Evolutionary conservation across 2,888 invertebrate genomes (phyloP).

Genomic region (Cylindroiulus punctatus): DNA sequence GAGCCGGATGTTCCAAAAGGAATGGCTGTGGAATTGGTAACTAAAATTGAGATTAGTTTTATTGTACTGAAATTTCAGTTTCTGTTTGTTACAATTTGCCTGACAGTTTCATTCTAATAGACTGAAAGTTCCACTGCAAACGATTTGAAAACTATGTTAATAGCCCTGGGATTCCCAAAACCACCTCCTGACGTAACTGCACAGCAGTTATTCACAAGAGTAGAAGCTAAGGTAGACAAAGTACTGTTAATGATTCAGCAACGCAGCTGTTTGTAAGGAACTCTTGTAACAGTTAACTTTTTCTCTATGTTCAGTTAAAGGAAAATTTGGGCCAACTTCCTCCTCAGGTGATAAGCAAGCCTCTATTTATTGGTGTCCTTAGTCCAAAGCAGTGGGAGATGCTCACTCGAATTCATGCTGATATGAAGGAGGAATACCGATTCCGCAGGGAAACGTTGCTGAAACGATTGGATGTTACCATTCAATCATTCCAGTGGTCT

Average conservation of each 20-base stretch:
- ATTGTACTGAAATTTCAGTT: neutral
- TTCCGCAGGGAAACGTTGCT: constrained; percentile 86
- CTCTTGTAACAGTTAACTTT: constrained; percentile 53
- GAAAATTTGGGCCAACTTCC: constrained; percentile 65
- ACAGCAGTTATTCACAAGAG: constrained; percentile 79
- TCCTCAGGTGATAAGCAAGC: constrained; percentile 76
- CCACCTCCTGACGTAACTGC: constrained; percentile 85
- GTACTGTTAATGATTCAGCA: neutral
- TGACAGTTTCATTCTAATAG: constrained; percentile 67
- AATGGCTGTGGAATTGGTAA: constrained; percentile 78
- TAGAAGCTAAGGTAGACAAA: constrained; percentile 73
- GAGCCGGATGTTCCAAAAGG: constrained; percentile 71
- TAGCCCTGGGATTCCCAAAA: constrained; percentile 83
- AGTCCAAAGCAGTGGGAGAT: constrained; percentile 85
- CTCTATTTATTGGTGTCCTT: constrained; percentile 78
- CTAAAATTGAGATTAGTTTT: neutral
- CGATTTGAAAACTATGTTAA: constrained; percentile 80
- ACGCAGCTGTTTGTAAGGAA: neutral
- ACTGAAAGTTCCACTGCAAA: constrained; percentile 85
- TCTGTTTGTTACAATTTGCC: neutral
- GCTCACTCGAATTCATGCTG: constrained; percentile 75
- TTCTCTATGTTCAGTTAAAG: constrained; percentile 62
- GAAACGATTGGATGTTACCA: constrained; percentile 92
- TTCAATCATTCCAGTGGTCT: constrained; percentile 87
- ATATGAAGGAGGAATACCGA: constrained; percentile 83